Percentiles rank a stretch among this genome's conserved stretches.
phyloP scores from a whole-genome alignment of 1,140 invertebrate genomes.

The Mycetomoellerius zeteki region DNA sequence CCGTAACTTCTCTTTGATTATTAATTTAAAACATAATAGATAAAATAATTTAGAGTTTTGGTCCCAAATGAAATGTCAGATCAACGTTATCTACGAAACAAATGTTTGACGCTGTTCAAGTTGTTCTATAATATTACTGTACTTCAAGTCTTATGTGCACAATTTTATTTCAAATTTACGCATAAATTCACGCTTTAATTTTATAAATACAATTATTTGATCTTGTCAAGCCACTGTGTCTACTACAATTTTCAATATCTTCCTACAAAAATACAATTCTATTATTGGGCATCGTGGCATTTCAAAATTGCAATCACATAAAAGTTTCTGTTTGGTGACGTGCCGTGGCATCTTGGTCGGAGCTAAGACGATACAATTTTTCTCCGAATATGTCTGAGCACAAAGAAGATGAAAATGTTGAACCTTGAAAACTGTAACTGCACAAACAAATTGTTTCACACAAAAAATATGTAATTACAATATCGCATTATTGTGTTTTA shows the following conservation, averaged over 20 bases:
- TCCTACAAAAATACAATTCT: background rate
- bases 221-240: background rate
- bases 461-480: background rate
- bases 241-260: background rate
- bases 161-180: background rate
- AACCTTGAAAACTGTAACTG: slow-evolving; percentile 13
- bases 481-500: slow-evolving; percentile 6
- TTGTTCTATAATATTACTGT: background rate
- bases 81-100: background rate
- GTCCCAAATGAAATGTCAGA: background rate
- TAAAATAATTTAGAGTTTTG: slow-evolving; percentile 8
- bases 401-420: slow-evolving; percentile 27
- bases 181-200: background rate
- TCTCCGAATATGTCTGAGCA: slow-evolving; percentile 13
- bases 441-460: slow-evolving; percentile 37
- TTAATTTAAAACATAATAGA: background rate
- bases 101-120: slow-evolving; percentile 3
- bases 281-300: background rate
- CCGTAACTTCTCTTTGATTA: background rate
- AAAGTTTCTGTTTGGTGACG: slow-evolving; percentile 66
- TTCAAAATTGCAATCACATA: slow-evolving; percentile 59
- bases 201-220: slow-evolving; percentile 4
- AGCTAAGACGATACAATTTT: slow-evolving; percentile 63
- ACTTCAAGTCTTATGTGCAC: background rate
- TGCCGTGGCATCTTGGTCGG: slow-evolving; percentile 63